Evolutionary conservation across 2,113 vertebrate species (phyloP), one percentile per base, ranked within the genome.

Genomic region (Quiscalus mexicanus): DNA sequence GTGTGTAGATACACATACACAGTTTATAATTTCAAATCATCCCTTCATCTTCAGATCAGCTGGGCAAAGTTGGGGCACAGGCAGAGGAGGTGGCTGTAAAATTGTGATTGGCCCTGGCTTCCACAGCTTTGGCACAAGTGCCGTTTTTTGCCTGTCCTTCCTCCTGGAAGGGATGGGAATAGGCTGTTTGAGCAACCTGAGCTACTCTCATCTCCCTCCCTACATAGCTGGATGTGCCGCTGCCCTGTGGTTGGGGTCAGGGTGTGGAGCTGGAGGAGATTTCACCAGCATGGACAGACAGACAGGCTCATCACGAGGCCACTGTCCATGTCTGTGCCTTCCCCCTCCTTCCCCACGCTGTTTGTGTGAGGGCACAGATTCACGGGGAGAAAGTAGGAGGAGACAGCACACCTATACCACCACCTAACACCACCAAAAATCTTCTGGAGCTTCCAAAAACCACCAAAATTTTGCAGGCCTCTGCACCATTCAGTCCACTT

Each of bases 41-140:
- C 35, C 9, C 53, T 91, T 93, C 47, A 65, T 22, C 62, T 53
- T 86, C 63, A 69, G 41, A 52, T 39, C n/a, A 67, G 45, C 22
- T 25, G 11, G n/a, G n/a, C 23, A 68, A 75, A 70, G 33, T 15
- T 52, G 12, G 42, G 58, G 52, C 52, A 41, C 14, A 42, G 28
- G 20, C 25, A 60, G 44, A 60, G 37, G 24, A 52, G 8, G 33
- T 42, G 74, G 15, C 53, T 71, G 31, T 24, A 83, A 76, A 73
- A 59, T 27, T 3, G 1, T 15, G 5, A 64, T 33, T 0, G 0
- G 9, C 33, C 9, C 39, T 35, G 44, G 9, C 18, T 71, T 70
- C 10, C 0, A 0, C 39, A 52, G 18, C 37, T 71, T 76, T 49
- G 59, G 8, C 18, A 67, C 21, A 37, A 64, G 17, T 53, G 15